Percentiles rank a stretch among this genome's conserved stretches.
These are phyloP conservation scores for Paralichthys olivaceus DNA, from an alignment of 2,113 vertebrate genomes.

Conservation along the genomic window DNA sequence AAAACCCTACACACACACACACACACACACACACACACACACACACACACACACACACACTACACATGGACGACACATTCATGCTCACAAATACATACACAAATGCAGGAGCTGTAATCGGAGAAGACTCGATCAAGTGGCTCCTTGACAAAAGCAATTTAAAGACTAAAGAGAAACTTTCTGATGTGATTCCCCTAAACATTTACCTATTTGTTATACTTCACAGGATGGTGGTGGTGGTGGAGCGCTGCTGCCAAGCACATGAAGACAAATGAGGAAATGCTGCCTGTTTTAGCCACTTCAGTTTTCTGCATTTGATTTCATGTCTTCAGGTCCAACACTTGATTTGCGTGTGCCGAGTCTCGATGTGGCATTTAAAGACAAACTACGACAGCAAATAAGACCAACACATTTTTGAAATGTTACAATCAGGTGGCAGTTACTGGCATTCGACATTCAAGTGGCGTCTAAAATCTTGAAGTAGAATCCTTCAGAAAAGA, in stretches of 20 bases:
- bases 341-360: background rate
- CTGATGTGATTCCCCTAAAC: slow-evolving; percentile 1
- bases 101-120: slow-evolving; percentile 22
- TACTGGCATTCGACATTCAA: too few species aligned
- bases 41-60: background rate
- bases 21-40: background rate
- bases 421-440: too few species aligned
- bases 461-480: too few species aligned
- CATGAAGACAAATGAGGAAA: background rate
- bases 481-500: too few species aligned
- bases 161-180: slow-evolving; percentile 22
- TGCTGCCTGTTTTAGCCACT: background rate
- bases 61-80: background rate
- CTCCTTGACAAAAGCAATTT: slow-evolving; percentile 40
- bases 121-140: slow-evolving; percentile 20
- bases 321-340: background rate
- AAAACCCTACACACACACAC: too few species aligned
- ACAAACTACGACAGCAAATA: too few species aligned
- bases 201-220: background rate
- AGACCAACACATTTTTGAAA: too few species aligned
- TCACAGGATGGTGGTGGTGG: background rate
- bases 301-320: background rate
- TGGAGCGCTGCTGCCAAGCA: background rate
- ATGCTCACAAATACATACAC: too few species aligned
- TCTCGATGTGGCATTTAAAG: background rate